Conservation (phyloP, 2,113 vertebrate genomes). For the Plotosus lineatus region DNA sequence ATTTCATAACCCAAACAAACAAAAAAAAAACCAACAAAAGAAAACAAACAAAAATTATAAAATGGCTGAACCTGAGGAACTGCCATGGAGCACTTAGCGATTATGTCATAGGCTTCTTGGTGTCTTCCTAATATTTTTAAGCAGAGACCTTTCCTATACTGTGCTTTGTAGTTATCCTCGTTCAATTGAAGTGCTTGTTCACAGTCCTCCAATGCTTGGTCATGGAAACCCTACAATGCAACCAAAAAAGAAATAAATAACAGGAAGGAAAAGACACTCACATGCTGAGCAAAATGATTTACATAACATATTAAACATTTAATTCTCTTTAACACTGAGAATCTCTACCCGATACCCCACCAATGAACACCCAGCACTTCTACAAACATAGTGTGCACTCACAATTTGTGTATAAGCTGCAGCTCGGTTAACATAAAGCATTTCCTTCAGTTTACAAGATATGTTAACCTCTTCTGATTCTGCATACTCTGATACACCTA, state of each 20-base stretch:
- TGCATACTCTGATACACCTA: constrained; percentile 91
- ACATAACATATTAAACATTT: background rate
- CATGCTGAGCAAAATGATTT: background rate
- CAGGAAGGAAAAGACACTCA: background rate
- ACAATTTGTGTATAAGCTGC: constrained; percentile 89
- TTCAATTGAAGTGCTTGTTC: constrained; percentile 85
- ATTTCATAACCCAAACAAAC: background rate
- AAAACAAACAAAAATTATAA: background rate
- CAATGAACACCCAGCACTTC: background rate
- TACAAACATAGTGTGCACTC: constrained; percentile 52
- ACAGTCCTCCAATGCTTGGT: constrained; percentile 88
- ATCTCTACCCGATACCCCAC: background rate
- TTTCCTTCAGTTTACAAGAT: constrained; percentile 81
- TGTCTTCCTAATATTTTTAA: constrained; percentile 85
- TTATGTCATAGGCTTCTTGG: constrained; percentile 90
- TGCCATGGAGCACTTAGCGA: constrained; percentile 91
- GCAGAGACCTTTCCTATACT: constrained; percentile 89
- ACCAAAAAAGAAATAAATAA: background rate
- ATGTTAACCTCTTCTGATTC: constrained; percentile 87
- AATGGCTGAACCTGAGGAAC: constrained; percentile 86
- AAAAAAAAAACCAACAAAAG: background rate
- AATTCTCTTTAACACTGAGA: background rate
- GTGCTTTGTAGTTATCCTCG: constrained; percentile 84
- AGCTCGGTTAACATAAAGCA: constrained; percentile 89
- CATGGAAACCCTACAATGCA: constrained; percentile 78